Percentiles rank a stretch among this genome's conserved stretches.
phyloP scores from a whole-genome alignment of 2,113 vertebrate genomes.

The Oenanthe melanoleuca region DNA sequence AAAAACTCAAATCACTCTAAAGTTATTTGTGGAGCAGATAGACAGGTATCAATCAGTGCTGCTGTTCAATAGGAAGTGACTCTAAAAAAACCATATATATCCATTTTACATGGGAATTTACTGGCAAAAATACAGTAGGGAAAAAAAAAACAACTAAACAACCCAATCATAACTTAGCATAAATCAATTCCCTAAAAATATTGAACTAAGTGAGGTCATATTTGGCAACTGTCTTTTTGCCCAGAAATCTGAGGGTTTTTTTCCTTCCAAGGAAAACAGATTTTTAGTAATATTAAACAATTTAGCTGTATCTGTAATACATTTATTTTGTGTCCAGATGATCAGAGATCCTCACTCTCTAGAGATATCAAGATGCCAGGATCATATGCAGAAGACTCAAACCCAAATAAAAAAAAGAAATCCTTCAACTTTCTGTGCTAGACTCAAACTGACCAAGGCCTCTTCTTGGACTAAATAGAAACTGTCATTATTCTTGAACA shows the following conservation, averaged over 20 bases:
- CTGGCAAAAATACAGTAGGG: not conserved
- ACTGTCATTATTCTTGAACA: not conserved
- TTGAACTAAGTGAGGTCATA: not conserved
- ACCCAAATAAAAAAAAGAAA: not conserved
- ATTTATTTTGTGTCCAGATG: not conserved
- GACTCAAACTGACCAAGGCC: fast-evolving
- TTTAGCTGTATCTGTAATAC: not conserved
- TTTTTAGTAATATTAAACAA: not conserved
- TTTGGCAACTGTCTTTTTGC: not conserved
- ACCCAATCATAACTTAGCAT: not conserved
- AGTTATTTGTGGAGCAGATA: not conserved
- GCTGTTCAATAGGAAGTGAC: not conserved
- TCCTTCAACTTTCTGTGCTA: not conserved
- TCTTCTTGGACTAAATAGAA: not conserved
- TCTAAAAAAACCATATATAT: not conserved
- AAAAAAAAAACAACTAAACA: too few relatives aligned
- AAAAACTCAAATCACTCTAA: not conserved
- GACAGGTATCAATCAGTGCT: not conserved
- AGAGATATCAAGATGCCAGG: not conserved
- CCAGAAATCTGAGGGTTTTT: not conserved
- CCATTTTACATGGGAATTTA: not conserved
- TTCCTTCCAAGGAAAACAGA: not conserved
- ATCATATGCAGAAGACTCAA: not conserved
- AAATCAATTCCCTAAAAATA: not conserved
- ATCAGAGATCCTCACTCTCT: not conserved